Base-by-base conservation (phyloP, 2,888 invertebrate species). In the Sturmia bella region DNA sequence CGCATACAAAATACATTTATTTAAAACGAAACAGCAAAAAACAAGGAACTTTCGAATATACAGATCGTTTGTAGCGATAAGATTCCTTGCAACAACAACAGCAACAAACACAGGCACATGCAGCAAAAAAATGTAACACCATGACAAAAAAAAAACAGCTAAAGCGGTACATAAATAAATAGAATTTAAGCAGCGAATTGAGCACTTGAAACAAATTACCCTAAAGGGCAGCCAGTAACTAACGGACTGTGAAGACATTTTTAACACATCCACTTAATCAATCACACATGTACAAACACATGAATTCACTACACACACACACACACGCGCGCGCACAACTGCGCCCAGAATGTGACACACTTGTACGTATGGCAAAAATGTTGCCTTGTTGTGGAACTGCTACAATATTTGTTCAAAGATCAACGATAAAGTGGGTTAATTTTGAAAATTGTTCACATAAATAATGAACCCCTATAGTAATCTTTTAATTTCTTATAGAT, bases 151-250 rank as follows among this genome's bases (percentile, higher is more conserved):
- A 43, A 56, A 74, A 70, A 37, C 63, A 70, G 43, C 63, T 24
- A 48, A 54, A 75, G 56, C 68, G 48, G 48, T 68, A 66, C 66
- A 81, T 80, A 61, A 85, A 83, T 83, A 84, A 85, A 82, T 84
- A 84, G 83, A 84, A 85, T 80, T 84, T 69, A 82, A 61, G 84
- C 85, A 84, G 85, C 86, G 85, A 87, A 87, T 86, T 88, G 88
- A 87, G 86, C 89, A 89, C 89, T 89, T 87, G 86, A 88, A 87
- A 77, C 68, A 84, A 84, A 84, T 84, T 83, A 81, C 84, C 68
- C 80, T 80, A 41, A 79, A 79, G 70, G 79, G 68, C 57, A 75
- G 79, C 61, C 52, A 75, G 76, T 39, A 69, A 72, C 63, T 69
- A 69, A 74, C 80, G 63, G 80, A 74, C 74, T 69, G 74, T 75